Evolutionary conservation across 2,797 vertebrate genomes (phyloP), one percentile per base, ranked within the genome.

Genomic region (Poecilia wingei): DNA sequence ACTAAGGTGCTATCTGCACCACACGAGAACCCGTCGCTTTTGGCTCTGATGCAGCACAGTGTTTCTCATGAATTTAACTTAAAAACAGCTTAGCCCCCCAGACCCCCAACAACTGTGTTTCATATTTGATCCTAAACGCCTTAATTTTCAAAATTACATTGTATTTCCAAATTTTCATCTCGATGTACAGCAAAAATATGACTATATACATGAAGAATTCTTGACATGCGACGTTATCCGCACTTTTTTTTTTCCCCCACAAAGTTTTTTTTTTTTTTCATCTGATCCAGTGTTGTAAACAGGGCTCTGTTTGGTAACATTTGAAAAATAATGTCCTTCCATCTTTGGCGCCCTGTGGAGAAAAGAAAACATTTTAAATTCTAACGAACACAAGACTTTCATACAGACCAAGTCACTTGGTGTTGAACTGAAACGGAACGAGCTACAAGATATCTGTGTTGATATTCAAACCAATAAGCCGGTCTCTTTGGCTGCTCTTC

Each of bases 201-300:
- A 43, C 2, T 41, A 43, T 43, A 2, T 69, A 69, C 36, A 69
- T 12, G 43, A 69, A n/a, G 47, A 83, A 79, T 77, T 86, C 41
- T 70, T 75, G 49, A 3, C 6, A 74, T 45, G 97, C 97, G 96
- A 97, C 59, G 97, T 98, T 95, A 97, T 94, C 98, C 97, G 98
- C 80, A 97, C 95, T 90, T 98, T 98, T 94, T 97, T 97, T 87
- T 51, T 5, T 6, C 2, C 25, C n/a, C n/a, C 25, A 97, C 96
- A 64, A 90, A 83, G 82, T 92, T 93, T 95, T 81, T 98, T 97
- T 95, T 81, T 98, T 97, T 84, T 97, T 96, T 84, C 97, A 96
- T 59, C 94, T 96, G 91, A 99, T 99, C 86, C 97, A 95, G 97
- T 98, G 0, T 94, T 97, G 93, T 99, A 98, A 91, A n/a, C 22